phyloP scores from a whole-genome alignment of 2,113 vertebrate species.

The Crotophaga sulcirostris region DNA sequence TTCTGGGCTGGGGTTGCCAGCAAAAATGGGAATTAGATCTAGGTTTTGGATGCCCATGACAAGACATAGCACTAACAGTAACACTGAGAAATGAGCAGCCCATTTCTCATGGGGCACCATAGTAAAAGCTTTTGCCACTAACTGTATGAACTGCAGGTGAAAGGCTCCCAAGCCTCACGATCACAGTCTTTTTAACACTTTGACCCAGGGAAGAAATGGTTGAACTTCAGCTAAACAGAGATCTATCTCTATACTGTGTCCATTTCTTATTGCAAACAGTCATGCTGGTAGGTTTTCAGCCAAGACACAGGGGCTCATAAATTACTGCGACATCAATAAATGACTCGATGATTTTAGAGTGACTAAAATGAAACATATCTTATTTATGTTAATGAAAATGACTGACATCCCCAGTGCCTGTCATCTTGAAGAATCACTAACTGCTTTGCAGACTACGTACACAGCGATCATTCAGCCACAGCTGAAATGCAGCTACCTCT shows the following conservation, averaged over 20 bases:
- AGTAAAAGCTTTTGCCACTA: neutral
- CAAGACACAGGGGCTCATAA: slow-evolving; percentile 35
- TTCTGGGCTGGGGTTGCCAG: neutral
- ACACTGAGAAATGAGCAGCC: neutral
- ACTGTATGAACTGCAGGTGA: neutral
- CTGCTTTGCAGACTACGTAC: slow-evolving; percentile 23
- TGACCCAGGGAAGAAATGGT: neutral
- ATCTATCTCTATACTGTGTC: neutral
- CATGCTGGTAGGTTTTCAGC: neutral
- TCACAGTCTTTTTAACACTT: neutral
- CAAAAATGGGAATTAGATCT: neutral
- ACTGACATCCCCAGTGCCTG: slow-evolving; percentile 19
- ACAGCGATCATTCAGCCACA: slow-evolving; percentile 35
- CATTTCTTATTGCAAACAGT: slow-evolving; percentile 9
- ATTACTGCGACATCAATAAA: slow-evolving; percentile 60
- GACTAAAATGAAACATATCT: slow-evolving; percentile 58
- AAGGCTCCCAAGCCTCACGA: neutral
- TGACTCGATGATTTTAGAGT: slow-evolving; percentile 65
- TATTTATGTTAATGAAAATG: slow-evolving; percentile 68
- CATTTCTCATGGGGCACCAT: neutral
- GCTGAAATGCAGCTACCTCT: slow-evolving; percentile 30
- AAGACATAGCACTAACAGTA: neutral
- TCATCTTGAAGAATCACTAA: slow-evolving; percentile 51
- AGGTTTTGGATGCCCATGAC: neutral
- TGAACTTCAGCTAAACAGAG: neutral